A percentile compares a stretch with the other conserved stretches of the same genome.
phyloP scores from a whole-genome alignment of 92 coral and sea anemone genomes.

The Porites lobata region DNA sequence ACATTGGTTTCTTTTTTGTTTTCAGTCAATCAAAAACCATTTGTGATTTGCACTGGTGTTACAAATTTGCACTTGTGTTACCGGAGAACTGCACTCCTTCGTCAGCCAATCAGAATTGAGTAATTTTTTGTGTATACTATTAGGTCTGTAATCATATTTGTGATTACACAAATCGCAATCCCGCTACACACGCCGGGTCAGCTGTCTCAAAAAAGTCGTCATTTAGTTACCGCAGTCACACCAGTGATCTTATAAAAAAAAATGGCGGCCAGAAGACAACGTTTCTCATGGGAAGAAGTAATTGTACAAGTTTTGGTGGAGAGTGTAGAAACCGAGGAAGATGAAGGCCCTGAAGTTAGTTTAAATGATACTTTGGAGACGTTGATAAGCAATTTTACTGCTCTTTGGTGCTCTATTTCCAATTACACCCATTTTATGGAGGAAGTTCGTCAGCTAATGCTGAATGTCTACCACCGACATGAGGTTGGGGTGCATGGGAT shows the following conservation, averaged over 20 bases:
- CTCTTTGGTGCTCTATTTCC: constrained; percentile 9
- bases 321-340: background rate
- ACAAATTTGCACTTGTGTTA: too few species aligned
- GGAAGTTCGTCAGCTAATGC: background rate
- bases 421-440: background rate
- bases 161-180: too few species aligned
- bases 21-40: too few species aligned
- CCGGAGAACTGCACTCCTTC: too few species aligned
- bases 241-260: background rate
- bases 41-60: too few species aligned
- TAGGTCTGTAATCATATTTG: too few species aligned
- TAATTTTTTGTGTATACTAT: too few species aligned
- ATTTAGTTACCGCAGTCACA: too few species aligned
- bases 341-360: constrained; percentile 25
- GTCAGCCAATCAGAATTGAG: too few species aligned
- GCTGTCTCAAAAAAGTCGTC: too few species aligned
- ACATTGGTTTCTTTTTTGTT: background rate
- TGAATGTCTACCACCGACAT: constrained; percentile 4
- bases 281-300: constrained; percentile 25
- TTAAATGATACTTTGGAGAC: constrained; percentile 26
- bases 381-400: constrained; percentile 16
- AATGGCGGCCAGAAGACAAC: constrained; percentile 4
- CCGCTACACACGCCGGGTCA: too few species aligned
- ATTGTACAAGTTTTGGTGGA: constrained; percentile 7
- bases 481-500: constrained; percentile 11